A percentile compares a stretch with the other conserved stretches of the same genome.
phyloP scores from a whole-genome alignment of 2,113 vertebrate genomes.

The Grammomys dolichurus region DNA sequence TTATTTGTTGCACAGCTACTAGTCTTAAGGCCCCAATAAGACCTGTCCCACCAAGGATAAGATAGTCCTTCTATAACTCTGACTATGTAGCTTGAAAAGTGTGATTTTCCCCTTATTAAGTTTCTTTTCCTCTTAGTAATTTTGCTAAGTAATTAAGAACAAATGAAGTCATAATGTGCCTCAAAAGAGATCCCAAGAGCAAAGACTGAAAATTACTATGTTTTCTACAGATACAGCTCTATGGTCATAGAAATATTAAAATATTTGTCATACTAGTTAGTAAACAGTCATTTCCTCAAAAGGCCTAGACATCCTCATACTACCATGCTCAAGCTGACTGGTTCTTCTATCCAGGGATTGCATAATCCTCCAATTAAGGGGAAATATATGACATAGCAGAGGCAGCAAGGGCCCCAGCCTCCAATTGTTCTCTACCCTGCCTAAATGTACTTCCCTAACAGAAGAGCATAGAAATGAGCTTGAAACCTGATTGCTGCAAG shows the following conservation, averaged over 20 bases:
- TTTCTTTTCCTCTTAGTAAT: neutral
- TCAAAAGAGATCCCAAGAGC: constrained; percentile 2
- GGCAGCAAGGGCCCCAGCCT: neutral
- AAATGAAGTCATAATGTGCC: constrained; percentile 41
- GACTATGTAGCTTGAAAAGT: neutral
- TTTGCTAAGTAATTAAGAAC: constrained; percentile 66
- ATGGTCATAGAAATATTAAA: constrained; percentile 3
- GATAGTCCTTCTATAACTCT: neutral
- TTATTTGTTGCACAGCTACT: neutral
- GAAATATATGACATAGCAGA: neutral
- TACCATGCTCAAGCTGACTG: neutral
- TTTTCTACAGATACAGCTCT: neutral
- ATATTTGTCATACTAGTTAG: constrained; percentile 32
- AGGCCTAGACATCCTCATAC: neutral
- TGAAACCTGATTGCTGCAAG: neutral
- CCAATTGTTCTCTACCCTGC: neutral
- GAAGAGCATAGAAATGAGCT: neutral
- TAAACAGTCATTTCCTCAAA: neutral
- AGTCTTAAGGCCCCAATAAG: neutral
- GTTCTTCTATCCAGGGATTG: neutral
- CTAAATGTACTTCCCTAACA: neutral
- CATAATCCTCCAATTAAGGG: neutral
- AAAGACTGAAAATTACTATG: constrained; percentile 10
- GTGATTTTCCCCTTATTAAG: constrained; percentile 45
- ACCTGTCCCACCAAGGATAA: neutral